These are phyloP conservation scores for Eupeodes luniger DNA, from an alignment of 2,888 invertebrate genomes.

Conservation along the genomic window DNA sequence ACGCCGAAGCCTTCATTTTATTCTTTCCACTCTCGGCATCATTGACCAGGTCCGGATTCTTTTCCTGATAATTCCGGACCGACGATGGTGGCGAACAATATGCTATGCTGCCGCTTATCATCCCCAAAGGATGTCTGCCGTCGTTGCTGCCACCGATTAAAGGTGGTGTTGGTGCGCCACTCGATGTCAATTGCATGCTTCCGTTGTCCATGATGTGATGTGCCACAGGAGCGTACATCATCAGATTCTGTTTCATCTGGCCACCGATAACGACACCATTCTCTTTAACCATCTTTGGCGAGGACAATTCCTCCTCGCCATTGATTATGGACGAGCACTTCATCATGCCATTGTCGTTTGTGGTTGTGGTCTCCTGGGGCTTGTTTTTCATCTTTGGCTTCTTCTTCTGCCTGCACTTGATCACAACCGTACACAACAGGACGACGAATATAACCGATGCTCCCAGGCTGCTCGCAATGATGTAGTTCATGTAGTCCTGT, in stretches of 20 bases:
- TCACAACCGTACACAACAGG: constrained; percentile 88
- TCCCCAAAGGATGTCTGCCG: constrained; percentile 68
- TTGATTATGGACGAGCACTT: constrained; percentile 85
- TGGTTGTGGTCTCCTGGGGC: constrained; percentile 86
- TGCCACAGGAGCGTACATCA: constrained; percentile 82
- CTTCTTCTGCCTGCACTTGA: constrained; percentile 85
- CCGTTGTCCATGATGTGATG: constrained; percentile 78
- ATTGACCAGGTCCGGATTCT: constrained; percentile 92
- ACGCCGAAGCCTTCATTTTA: constrained; percentile 82
- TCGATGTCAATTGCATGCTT: constrained; percentile 76
- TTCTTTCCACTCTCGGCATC: constrained; percentile 88
- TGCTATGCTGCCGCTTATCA: constrained; percentile 81
- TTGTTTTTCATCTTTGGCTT: constrained; percentile 84
- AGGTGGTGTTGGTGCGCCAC: constrained; percentile 72
- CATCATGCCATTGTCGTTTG: constrained; percentile 85
- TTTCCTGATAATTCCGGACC: constrained; percentile 86
- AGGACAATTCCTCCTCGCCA: constrained; percentile 79
- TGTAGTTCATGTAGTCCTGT: constrained; percentile 89
- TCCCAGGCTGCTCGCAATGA: constrained; percentile 88
- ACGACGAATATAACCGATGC: constrained; percentile 88
- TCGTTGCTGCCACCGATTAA: constrained; percentile 68
- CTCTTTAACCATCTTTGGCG: constrained; percentile 77
- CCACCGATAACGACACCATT: constrained; percentile 81
- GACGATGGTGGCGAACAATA: constrained; percentile 86
- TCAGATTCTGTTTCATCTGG: constrained; percentile 83